A percentile compares a stretch with the other conserved stretches of the same genome.
phyloP scores from a whole-genome alignment of 2,797 vertebrate genomes.

The Acrossocheilus fasciatus region DNA sequence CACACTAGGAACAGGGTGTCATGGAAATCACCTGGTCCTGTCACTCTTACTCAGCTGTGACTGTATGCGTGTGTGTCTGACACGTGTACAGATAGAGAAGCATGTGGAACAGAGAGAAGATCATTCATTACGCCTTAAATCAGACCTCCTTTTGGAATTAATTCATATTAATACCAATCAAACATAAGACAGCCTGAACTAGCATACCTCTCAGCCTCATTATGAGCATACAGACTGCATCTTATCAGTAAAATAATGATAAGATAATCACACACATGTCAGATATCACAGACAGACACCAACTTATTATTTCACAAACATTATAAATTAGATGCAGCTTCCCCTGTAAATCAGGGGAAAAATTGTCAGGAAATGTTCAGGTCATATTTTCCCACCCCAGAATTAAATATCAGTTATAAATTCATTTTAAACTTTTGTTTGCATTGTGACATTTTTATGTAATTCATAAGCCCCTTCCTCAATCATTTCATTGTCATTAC shows the following conservation, averaged over 20 bases:
- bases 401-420: background rate
- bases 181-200: background rate
- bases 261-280: slow-evolving; percentile 3
- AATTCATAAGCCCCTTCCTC: background rate
- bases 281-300: background rate
- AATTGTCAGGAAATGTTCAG: background rate
- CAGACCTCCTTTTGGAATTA: slow-evolving; percentile 25
- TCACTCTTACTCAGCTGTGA: slow-evolving; percentile 72
- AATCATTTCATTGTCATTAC: background rate
- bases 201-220: slow-evolving; percentile 8
- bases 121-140: slow-evolving; percentile 2
- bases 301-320: background rate
- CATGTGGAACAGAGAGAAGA: slow-evolving; percentile 68
- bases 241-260: background rate
- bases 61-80: slow-evolving; percentile 31
- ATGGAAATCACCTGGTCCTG: slow-evolving; percentile 82
- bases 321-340: background rate
- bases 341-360: background rate
- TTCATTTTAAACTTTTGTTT: background rate
- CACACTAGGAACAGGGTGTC: slow-evolving; percentile 69
- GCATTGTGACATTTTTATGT: background rate
- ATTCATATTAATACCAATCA: slow-evolving; percentile 29
- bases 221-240: background rate
- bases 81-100: slow-evolving; percentile 58
- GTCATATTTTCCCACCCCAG: background rate